Evolutionary conservation across 2,888 invertebrate genomes (phyloP).

Genomic region (Oeneis ivallda): DNA sequence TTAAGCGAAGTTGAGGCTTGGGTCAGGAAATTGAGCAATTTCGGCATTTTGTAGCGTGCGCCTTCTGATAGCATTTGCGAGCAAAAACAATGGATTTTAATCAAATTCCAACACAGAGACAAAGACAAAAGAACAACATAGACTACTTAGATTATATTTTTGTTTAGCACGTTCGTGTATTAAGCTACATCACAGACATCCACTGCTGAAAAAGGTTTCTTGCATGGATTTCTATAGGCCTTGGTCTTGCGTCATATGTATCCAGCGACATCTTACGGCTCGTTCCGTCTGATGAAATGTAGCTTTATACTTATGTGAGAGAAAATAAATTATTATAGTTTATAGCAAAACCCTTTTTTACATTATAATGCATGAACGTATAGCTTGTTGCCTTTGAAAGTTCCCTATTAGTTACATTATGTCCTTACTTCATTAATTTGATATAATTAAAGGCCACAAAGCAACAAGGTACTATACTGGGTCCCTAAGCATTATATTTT

Average conservation of each 20-base stretch:
- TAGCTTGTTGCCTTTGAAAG: no score
- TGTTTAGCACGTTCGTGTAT: not conserved
- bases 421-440: not conserved
- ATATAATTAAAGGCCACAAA: constrained; percentile 13
- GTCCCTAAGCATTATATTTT: constrained; percentile 14
- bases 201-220: no score
- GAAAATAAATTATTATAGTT: no score
- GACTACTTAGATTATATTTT: constrained; percentile 5
- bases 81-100: constrained; percentile 41
- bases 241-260: no score
- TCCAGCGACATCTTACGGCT: no score
- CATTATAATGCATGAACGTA: no score
- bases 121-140: constrained; percentile 24
- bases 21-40: constrained; percentile 72
- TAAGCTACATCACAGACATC: not conserved
- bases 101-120: constrained; percentile 25
- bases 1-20: constrained; percentile 63
- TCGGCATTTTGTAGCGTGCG: constrained; percentile 58
- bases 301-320: no score
- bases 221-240: no score
- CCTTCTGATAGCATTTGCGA: constrained; percentile 42
- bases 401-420: not conserved
- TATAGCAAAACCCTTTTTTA: no score
- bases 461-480: constrained; percentile 9
- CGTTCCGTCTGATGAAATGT: no score